These are phyloP conservation scores for Bugulina stolonifera DNA, from an alignment of 2,888 invertebrate genomes.

Conservation along the genomic window DNA sequence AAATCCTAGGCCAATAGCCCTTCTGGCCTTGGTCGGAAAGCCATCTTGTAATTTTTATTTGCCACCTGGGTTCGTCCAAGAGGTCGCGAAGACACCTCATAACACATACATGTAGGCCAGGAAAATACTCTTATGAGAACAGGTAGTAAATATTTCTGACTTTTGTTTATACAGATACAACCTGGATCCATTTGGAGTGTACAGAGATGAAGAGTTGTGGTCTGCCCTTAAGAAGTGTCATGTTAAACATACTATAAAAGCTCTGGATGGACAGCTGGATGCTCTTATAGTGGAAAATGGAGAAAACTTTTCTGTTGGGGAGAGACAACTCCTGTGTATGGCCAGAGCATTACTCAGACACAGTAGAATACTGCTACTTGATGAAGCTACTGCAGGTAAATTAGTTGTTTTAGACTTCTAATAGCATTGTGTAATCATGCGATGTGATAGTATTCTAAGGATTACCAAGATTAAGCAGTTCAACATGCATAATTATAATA, in stretches of 20 bases:
- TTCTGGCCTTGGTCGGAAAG: too few relatives aligned
- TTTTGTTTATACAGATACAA: slow-evolving; percentile 47
- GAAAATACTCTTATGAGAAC: too few relatives aligned
- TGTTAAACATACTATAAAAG: slow-evolving; percentile 43
- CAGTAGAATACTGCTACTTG: slow-evolving; percentile 48
- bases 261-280: slow-evolving; percentile 50
- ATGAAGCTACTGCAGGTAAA: slow-evolving; percentile 52
- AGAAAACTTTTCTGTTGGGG: slow-evolving; percentile 31
- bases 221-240: slow-evolving; percentile 49
- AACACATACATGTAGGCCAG: too few relatives aligned
- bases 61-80: too few relatives aligned
- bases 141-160: too few relatives aligned
- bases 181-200: slow-evolving; percentile 48
- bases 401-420: neutral
- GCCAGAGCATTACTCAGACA: slow-evolving; percentile 28
- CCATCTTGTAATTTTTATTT: too few relatives aligned
- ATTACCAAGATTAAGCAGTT: too few relatives aligned
- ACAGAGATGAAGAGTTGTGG: slow-evolving; percentile 47
- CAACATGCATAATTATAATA: too few relatives aligned
- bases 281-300: slow-evolving; percentile 56
- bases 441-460: too few relatives aligned
- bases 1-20: too few relatives aligned
- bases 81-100: too few relatives aligned
- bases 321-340: slow-evolving; percentile 28
- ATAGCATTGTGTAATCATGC: too few relatives aligned